Evolutionary conservation across 2,888 invertebrate genomes (phyloP).

Genomic region (Leptothorax acervorum): DNA sequence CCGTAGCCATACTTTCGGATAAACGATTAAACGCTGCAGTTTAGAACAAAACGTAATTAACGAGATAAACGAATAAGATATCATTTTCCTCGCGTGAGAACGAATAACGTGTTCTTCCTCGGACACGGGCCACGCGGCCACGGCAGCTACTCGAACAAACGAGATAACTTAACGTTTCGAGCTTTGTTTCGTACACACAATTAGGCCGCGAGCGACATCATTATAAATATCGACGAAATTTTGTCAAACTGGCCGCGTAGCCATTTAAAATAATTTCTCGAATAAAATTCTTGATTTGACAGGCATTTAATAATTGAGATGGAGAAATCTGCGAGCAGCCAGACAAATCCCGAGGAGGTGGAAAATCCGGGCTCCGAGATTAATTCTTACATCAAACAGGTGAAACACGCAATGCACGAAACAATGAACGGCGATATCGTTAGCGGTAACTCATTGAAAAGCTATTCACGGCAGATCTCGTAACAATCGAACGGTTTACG

Average conservation of each 20-base stretch:
- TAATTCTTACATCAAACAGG: conserved; percentile 49
- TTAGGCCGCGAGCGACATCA: not conserved
- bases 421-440: not conserved
- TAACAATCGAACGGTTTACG: not conserved
- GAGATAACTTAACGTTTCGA: not conserved
- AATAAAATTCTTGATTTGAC: not conserved
- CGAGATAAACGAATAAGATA: not conserved
- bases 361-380: conserved; percentile 13
- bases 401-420: conserved; percentile 2
- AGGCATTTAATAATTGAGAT: not conserved
- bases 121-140: too few relatives aligned
- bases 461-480: not conserved
- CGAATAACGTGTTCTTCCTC: not conserved
- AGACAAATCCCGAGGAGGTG: not conserved
- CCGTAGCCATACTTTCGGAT: too few relatives aligned
- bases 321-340: not conserved
- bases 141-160: not conserved
- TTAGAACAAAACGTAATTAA: not conserved
- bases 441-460: not conserved
- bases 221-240: not conserved
- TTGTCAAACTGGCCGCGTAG: not conserved
- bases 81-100: not conserved
- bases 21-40: not conserved
- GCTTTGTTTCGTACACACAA: not conserved
- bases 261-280: not conserved